Evolutionary conservation across 2,888 invertebrate genomes (phyloP).

Genomic region (Lepeophtheirus nordmannii): DNA sequence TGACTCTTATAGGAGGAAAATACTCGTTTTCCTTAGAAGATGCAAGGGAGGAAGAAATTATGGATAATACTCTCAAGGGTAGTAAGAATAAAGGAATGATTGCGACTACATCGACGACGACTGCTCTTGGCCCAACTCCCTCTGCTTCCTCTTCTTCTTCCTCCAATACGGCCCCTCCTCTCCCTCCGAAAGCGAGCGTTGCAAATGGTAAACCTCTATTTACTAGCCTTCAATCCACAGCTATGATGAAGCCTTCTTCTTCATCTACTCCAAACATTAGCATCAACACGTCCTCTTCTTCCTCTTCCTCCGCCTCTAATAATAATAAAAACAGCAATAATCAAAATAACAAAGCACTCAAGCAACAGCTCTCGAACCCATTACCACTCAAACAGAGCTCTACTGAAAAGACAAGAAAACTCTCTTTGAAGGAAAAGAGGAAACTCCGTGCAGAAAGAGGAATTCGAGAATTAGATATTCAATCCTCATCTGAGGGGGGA

Average conservation of each 20-base stretch:
- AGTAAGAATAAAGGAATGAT: background rate
- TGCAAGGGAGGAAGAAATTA: background rate
- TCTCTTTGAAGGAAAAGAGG: constrained; percentile 24
- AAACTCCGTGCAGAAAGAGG: constrained; percentile 19
- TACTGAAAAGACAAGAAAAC: constrained; percentile 9
- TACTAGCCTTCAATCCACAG: background rate
- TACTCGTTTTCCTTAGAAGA: constrained; percentile 20
- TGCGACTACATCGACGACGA: background rate
- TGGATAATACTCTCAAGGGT: background rate
- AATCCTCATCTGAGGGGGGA: background rate
- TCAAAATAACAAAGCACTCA: background rate
- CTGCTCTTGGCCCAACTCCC: background rate
- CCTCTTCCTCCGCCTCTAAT: background rate
- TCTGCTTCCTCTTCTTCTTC: background rate
- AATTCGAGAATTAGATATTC: constrained; percentile 13
- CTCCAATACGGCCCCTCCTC: background rate
- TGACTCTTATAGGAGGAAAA: constrained; percentile 23
- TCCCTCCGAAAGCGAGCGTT: background rate
- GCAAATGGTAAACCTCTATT: constrained; percentile 6
- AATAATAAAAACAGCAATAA: background rate
- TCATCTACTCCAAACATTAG: background rate
- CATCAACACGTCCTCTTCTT: background rate
- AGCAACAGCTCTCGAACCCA: background rate
- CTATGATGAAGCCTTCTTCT: background rate
- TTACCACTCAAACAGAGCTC: background rate